Evolutionary conservation across 2,888 invertebrate genomes (phyloP), one percentile per base, ranked within the genome.

Genomic region (Chloroclystis v-ata): DNA sequence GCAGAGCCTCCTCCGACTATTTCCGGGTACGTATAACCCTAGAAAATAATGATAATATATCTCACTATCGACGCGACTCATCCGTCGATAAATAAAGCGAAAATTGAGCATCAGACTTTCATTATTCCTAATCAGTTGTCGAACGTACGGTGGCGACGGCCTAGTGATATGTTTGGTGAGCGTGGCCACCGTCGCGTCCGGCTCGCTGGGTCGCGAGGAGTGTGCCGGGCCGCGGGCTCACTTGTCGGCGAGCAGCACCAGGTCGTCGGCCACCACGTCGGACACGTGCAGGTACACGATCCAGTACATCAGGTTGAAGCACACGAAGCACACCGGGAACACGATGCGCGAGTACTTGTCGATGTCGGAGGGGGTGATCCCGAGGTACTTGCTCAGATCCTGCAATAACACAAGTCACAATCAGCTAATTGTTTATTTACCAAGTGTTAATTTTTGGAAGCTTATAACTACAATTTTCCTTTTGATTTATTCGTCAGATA

Each of bases 251-350:
- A 94, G 89, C 67, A 93, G 89, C 74, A 95, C 95, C 75, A 96
- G 90, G 87, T 95, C 95, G 82, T 95, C 95, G 75, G 95, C 95
- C 60, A 96, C 94, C 68, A 95, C 95, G 89, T 96, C 96, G 78
- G 95, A 95, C 84, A 96, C 96, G 91, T 96, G 95, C 75, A 96
- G 89, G 82, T 96, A 96, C 74, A 96, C 96, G 88, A 96, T 96
- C 96, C 96, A 96, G 89, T 96, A 96, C 96, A 96, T 96, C 66
- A 96, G 92, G 89, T 98, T 98, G 91, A 98, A 98, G 88, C 97
- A 95, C 64, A 97, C 94, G 90, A 98, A 98, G 89, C 97, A 95
- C 76, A 97, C 95, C 52, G 98, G 98, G 86, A 98, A 98, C 76
- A 97, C 93, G 85, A 98, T 95, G 76, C 98, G 92, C 61, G 97